Evolutionary conservation across 1,140 invertebrate genomes (phyloP), one percentile per base, ranked within the genome.

Genomic region (Pollicipes pollicipes): DNA sequence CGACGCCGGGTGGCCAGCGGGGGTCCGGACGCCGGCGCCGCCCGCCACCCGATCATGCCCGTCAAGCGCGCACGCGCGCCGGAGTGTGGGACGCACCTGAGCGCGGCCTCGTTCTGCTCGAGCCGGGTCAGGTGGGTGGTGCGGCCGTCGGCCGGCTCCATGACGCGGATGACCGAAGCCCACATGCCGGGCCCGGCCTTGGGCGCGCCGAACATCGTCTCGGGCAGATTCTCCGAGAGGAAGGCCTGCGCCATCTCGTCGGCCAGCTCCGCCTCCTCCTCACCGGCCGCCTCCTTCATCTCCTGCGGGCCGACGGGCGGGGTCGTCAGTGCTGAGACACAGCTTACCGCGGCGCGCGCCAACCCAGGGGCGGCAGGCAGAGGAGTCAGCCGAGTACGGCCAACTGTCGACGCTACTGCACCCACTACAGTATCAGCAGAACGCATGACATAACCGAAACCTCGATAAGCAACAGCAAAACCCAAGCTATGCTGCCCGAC

Each of bases 201-300:
- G 0, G 97, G 94, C 0, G 96, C 90, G 0, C 95, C 95, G 80
- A 98, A 99, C 17, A 90, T 83, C 76, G 86, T 87, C 80, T 97
- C 95, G 32, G 96, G 95, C 0, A 97, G 82, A 74, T 97, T 90
- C 80, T 98, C 95, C 71, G 90, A 93, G 0, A 98, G 82, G 75
- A 99, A 97, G 10, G 94, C 92, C 75, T 95, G 92, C 0, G 96
- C 96, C 87, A 99, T 93, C 83, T 99, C 95, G 70, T 89, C 88
- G 0, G 96, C 97, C 28, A 98, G 82, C 75, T 97, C 92, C 0
- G 76, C 76, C 73, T 87, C 85, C 27, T 85, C 84, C 31, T 83
- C 82, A 45, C 90, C 93, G 0, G 96, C 96, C 17, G 95, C 93
- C 79, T 97, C 93, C 71, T 94, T 87, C 91, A 99, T 97, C 82